Base-by-base conservation (phyloP, 2,797 vertebrate genomes). In the Neopelma chrysocephalum region DNA sequence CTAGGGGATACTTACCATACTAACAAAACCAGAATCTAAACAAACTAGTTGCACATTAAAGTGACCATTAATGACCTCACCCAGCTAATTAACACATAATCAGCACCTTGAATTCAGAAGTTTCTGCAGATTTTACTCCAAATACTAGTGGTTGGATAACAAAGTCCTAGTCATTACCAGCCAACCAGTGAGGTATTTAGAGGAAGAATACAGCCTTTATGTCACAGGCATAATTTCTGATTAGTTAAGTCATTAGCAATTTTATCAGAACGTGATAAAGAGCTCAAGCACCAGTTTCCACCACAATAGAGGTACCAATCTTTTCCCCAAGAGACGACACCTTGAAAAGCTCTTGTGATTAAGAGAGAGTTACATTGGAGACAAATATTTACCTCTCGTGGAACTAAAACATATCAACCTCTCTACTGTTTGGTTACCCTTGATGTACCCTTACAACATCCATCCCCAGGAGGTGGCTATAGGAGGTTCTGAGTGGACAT, bases 241-340 rank as follows among this genome's bases (percentile, higher is more conserved):
- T 36, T 38, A 81, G 31, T 47, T 66, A 40, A 38, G 9, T 78
- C 4, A 1, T 11, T 42, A 26, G 12, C 8, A 70, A 42, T 66
- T 75, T 81, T 69, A 12, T 50, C 22, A 62, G 61, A 56, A 34
- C 3, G 3, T 13, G 15, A 54, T 25, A n/a, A 78, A 47, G 14
- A 61, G 2, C 18, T 82, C 2, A 4, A 78, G 19, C 16, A 73
- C 14, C 9, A 15, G 5, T 50, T 90, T 54, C 8, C 15, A 64
- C 25, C 31, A n/a, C 6, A 42, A 15, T 0, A 54, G 14, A 12
- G 5, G 4, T 38, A 54, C 18, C 15, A 50, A 18, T 3, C 2
- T 64, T 65, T 47, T 43, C 40, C 23, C 5, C 9, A n/a, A 18
- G 12, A 40, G 13, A 77, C 43, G 20, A 45, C 4, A 32, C 6